A percentile compares a stretch with the other conserved stretches of the same genome.
Conservation (phyloP, 1,140 invertebrate species). For the Aporrectodea caliginosa region DNA sequence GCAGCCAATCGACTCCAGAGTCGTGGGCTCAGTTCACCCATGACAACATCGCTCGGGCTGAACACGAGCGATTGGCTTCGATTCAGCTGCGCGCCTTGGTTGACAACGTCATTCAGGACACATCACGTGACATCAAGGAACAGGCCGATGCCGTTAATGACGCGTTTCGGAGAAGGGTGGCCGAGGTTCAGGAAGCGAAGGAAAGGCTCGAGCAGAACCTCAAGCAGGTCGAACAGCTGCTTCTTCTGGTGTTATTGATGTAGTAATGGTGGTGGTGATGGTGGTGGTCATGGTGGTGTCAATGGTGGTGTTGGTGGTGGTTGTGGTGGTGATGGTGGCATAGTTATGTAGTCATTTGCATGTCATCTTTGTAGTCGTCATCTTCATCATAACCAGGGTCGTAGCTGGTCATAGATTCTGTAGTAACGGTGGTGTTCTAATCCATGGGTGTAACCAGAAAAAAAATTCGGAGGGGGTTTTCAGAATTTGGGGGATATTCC, state of each 20-base stretch:
- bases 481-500: too few species aligned
- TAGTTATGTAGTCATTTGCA: too few species aligned
- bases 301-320: neutral
- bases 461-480: too few species aligned
- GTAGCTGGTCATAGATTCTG: too few species aligned
- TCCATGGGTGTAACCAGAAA: too few species aligned
- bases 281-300: neutral
- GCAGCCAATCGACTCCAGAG: slow-evolving; percentile 55
- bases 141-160: slow-evolving; percentile 53
- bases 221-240: slow-evolving; percentile 43
- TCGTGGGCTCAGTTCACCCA: slow-evolving; percentile 56
- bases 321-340: neutral
- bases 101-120: slow-evolving; percentile 53
- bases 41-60: slow-evolving; percentile 54
- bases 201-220: slow-evolving; percentile 53
- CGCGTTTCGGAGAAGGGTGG: slow-evolving; percentile 49
- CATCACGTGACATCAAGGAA: slow-evolving; percentile 53
- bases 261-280: neutral
- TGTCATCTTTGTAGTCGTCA: too few species aligned
- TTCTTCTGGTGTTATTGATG: neutral
- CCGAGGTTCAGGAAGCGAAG: slow-evolving; percentile 54
- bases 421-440: too few species aligned
- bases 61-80: slow-evolving; percentile 55
- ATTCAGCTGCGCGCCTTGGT: slow-evolving; percentile 50
- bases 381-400: too few species aligned